Conservation (phyloP, 1,140 invertebrate genomes). For the Neodiprion virginianus region DNA sequence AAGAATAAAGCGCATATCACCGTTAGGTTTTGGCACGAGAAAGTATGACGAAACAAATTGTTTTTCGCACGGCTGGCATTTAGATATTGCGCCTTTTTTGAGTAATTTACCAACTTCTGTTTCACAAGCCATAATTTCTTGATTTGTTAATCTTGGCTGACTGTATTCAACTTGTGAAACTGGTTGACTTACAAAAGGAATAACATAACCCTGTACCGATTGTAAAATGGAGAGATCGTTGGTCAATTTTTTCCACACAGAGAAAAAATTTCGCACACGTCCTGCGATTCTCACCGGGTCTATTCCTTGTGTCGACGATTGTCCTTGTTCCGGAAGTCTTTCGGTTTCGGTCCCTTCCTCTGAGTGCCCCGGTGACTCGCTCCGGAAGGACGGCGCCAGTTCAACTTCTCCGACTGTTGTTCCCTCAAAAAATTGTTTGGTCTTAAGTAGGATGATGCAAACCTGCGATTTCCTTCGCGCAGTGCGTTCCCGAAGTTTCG, state of each 20-base stretch:
- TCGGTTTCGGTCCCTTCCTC: slow-evolving; percentile 24
- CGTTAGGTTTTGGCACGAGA: slow-evolving; percentile 12
- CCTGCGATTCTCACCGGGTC: slow-evolving; percentile 23
- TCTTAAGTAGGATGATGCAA: slow-evolving; percentile 16
- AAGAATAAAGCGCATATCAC: slow-evolving; percentile 10
- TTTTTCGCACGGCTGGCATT: slow-evolving; percentile 5
- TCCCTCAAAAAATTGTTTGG: slow-evolving; percentile 10
- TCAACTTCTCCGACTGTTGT: slow-evolving; percentile 17
- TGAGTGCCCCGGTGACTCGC: slow-evolving; percentile 26
- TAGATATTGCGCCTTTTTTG: slow-evolving; percentile 20
- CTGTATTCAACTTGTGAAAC: neutral
- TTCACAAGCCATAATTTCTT: slow-evolving; percentile 10
- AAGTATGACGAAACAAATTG: slow-evolving; percentile 21
- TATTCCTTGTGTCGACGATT: slow-evolving; percentile 13
- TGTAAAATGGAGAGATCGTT: slow-evolving; percentile 13
- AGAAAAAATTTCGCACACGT: slow-evolving; percentile 20
- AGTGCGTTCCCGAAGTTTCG: neutral
- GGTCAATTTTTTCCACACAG: slow-evolving; percentile 16
- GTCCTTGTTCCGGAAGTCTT: slow-evolving; percentile 16
- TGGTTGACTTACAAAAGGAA: slow-evolving; percentile 13
- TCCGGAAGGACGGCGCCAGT: slow-evolving; percentile 24
- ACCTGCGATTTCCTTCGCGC: slow-evolving; percentile 20
- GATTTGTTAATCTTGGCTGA: neutral
- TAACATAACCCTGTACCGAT: slow-evolving; percentile 21
- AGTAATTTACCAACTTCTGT: slow-evolving; percentile 9